A percentile compares a stretch with the other conserved stretches of the same genome.
Conservation (phyloP, 2,888 invertebrate genomes). For the Griposia aprilina region DNA sequence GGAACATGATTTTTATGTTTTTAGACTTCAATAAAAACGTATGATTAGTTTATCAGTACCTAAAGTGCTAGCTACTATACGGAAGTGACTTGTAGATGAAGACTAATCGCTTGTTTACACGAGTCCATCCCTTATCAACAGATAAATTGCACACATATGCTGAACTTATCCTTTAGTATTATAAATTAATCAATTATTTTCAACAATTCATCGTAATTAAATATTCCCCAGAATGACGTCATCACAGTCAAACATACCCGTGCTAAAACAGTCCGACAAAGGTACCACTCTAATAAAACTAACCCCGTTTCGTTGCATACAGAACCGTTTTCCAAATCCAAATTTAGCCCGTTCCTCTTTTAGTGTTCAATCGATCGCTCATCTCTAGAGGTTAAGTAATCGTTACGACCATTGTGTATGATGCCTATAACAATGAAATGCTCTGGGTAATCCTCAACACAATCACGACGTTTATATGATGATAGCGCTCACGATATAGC, state of each 20-base stretch:
- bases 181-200: background rate
- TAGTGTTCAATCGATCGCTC: constrained; percentile 20
- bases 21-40: constrained; percentile 8
- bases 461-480: constrained; percentile 53
- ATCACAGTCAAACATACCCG: background rate
- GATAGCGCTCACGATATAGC: constrained; percentile 47
- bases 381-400: constrained; percentile 38
- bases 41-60: constrained; percentile 1
- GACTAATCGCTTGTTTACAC: background rate
- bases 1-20: constrained; percentile 23
- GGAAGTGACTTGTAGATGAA: background rate
- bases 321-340: constrained; percentile 2
- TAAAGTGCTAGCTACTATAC: background rate
- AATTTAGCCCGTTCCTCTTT: constrained; percentile 31
- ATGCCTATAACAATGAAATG: constrained; percentile 43
- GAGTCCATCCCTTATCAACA: background rate
- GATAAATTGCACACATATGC: background rate
- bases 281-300: background rate
- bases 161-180: background rate
- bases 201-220: background rate
- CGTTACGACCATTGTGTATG: constrained; percentile 36
- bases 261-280: background rate
- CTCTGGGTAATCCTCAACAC: constrained; percentile 41
- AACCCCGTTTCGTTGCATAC: background rate
- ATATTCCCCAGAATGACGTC: background rate